These are phyloP conservation scores for Chydorus sphaericus DNA, from an alignment of 2,888 invertebrate genomes.

Conservation along the genomic window DNA sequence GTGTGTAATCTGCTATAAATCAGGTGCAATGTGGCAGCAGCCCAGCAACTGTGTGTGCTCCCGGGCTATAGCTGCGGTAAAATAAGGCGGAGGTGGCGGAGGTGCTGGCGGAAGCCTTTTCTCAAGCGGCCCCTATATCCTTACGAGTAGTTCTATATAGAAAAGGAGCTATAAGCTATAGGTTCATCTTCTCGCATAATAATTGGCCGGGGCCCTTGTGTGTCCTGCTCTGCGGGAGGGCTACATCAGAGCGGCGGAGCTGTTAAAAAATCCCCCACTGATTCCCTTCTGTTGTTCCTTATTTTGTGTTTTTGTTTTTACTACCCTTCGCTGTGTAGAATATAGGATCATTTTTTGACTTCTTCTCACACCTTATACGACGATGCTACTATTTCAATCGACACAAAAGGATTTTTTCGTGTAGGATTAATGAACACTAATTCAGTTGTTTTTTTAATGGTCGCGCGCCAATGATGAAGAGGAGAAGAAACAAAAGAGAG, in stretches of 20 bases:
- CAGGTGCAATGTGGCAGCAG: constrained; percentile 12
- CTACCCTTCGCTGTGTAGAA: neutral
- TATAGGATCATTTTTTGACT: neutral
- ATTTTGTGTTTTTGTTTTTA: neutral
- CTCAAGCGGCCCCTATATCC: neutral
- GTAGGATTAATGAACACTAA: constrained; percentile 2
- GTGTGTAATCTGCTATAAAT: constrained; percentile 13
- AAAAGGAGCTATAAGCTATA: neutral
- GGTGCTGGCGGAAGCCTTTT: neutral
- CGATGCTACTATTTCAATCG: no score
- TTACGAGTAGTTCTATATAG: neutral
- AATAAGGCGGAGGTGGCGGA: neutral
- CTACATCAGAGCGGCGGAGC: neutral
- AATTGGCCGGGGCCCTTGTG: neutral
- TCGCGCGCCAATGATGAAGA: constrained; percentile 1
- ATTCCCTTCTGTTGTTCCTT: neutral
- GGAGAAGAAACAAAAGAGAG: neutral
- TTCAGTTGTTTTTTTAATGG: constrained; percentile 5
- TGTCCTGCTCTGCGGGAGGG: neutral
- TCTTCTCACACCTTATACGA: neutral
- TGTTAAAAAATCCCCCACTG: neutral
- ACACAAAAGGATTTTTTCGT: no score
- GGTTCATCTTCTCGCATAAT: no score
- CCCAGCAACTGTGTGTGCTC: neutral
- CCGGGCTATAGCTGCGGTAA: neutral